Conservation (phyloP, 2,113 vertebrate genomes). For the Myrmecophaga tridactyla region DNA sequence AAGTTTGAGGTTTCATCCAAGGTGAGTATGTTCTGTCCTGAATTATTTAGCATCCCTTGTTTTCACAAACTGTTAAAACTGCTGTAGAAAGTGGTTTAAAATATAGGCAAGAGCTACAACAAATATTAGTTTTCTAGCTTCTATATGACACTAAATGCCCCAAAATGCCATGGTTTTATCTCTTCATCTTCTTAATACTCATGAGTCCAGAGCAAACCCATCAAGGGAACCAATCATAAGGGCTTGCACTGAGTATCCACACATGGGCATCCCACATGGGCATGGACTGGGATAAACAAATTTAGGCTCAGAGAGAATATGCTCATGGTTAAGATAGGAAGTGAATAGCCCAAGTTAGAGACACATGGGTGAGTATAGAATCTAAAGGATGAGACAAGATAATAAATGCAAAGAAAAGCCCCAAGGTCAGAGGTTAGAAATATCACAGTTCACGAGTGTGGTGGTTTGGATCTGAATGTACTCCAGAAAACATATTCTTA, state of each 20-base stretch:
- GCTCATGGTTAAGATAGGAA: neutral
- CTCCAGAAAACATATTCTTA: no score
- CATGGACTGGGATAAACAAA: neutral
- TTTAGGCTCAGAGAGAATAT: neutral
- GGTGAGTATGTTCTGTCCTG: neutral
- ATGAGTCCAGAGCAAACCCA: neutral
- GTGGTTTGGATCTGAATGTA: no score
- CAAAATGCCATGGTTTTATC: neutral
- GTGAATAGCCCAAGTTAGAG: neutral
- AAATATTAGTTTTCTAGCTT: neutral
- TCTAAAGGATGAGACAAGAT: neutral
- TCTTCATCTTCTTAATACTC: neutral
- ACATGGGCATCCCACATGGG: neutral
- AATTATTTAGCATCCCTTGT: neutral
- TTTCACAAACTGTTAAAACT: neutral
- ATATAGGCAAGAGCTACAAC: neutral
- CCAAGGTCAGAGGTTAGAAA: neutral
- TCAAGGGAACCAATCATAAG: neutral
- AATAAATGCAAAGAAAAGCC: neutral
- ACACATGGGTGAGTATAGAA: neutral
- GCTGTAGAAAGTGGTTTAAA: neutral
- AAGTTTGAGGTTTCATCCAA: neutral
- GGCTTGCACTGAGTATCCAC: fast-evolving
- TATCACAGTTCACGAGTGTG: neutral
- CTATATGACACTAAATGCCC: neutral